Conservation (phyloP, 2,797 vertebrate species). For the Galagoides demidoff region DNA sequence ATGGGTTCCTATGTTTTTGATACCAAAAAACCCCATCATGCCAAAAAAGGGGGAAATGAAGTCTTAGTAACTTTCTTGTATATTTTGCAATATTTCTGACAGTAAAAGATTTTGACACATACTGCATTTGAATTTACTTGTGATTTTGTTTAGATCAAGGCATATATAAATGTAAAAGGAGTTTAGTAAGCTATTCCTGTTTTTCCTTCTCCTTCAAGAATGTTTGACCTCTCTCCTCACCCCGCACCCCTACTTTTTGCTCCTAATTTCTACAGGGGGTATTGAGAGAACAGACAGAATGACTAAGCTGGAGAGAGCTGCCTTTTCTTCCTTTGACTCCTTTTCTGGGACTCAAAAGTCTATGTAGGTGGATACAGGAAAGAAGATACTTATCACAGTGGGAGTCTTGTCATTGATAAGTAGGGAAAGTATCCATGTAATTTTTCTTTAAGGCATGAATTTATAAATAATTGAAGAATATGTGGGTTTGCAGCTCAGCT, state of each 20-base stretch:
- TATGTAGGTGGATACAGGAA: not conserved
- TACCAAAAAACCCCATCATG: not conserved
- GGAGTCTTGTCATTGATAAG: not conserved
- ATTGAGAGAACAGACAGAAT: not conserved
- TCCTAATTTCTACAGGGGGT: not conserved
- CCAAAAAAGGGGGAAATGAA: not conserved
- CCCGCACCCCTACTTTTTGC: not conserved
- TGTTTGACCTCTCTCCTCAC: not conserved
- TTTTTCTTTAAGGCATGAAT: slow-evolving; percentile 2
- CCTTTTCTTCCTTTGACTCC: not conserved
- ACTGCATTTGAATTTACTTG: not conserved
- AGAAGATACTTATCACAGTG: not conserved
- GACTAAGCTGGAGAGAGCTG: not conserved
- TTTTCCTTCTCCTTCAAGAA: not conserved
- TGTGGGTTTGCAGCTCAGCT: slow-evolving; percentile 22
- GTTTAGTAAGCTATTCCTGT: not conserved
- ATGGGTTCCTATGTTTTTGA: not conserved
- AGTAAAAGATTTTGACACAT: not conserved
- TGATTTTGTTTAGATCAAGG: slow-evolving; percentile 13
- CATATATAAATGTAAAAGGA: not conserved
- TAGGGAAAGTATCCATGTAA: not conserved
- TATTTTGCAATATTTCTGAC: not conserved
- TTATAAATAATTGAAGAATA: slow-evolving; percentile 50
- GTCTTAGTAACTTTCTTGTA: not conserved
- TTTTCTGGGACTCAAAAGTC: not conserved